Evolutionary conservation across 2,888 invertebrate species (phyloP), one percentile per base, ranked within the genome.

Genomic region (Pseudococcus longispinus): DNA sequence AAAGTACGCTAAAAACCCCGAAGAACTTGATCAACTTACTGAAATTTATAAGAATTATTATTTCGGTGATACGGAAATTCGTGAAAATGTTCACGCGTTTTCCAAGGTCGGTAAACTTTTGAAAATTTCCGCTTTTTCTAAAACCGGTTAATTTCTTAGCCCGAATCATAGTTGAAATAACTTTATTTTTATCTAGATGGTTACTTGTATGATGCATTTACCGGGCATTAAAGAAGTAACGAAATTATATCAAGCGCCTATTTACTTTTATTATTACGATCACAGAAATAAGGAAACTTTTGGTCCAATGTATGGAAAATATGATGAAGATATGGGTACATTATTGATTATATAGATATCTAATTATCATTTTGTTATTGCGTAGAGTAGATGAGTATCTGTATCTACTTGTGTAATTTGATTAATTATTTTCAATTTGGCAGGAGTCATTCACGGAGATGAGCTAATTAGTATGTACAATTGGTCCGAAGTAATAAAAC

Each of bases 381-480:
- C 2, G 32, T 32, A 32, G 32, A 6, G 32, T n/a, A n/a, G n/a
- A n/a, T n/a, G n/a, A n/a, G n/a, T n/a, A n/a, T n/a, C n/a, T n/a
- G n/a, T n/a, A n/a, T n/a, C n/a, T 13, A 42, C 20, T n/a, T 83
- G 26, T 15, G 13, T 5, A 18, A 2, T 46, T 83, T 55, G 2
- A 11, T 83, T 55, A 15, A 83, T 55, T 83, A 23, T 46, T 32
- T 29, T 70, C 3, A 26, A 32, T 23, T 70, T 13, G 18, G 9
- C 83, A 37, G 88, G 88, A 23, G 88, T 88, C 3, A 46, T 87
- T 6, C 88, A 88, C 37, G 85, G 85, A 4, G 87, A 88, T 42
- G 88, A 88, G 80, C 11, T 88, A 15, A 88, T 84, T 9, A 88
- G 88, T 84, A 42, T 88, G 37, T 88, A 87, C 32, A 88, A 88